These are phyloP conservation scores for Congeria kusceri DNA, from an alignment of 2,888 invertebrate genomes.

Conservation along the genomic window DNA sequence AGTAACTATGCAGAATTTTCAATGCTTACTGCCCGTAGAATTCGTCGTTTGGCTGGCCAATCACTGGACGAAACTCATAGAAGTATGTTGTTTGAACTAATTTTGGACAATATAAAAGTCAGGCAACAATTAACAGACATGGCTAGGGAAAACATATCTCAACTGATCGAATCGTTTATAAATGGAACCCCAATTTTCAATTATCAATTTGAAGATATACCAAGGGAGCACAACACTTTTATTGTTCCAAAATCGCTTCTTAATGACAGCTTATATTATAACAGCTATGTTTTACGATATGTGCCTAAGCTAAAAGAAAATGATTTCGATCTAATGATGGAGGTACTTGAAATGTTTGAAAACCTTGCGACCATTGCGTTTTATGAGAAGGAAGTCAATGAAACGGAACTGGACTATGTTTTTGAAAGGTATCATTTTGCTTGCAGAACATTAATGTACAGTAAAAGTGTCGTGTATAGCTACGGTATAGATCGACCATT, in stretches of 20 bases:
- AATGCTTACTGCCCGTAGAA: constrained; percentile 54
- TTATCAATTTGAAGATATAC: constrained; percentile 66
- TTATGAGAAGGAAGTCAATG: constrained; percentile 54
- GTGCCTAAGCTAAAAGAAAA: constrained; percentile 44
- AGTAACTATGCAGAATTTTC: constrained; percentile 73
- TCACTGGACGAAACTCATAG: constrained; percentile 22
- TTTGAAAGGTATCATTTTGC: constrained; percentile 58
- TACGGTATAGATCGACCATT: constrained; percentile 73
- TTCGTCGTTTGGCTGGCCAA: constrained; percentile 36
- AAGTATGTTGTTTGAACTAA: constrained; percentile 57
- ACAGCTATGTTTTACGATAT: constrained; percentile 60
- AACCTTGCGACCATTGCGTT: constrained; percentile 42
- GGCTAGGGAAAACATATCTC: constrained; percentile 68
- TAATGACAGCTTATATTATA: constrained; percentile 64
- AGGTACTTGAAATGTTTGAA: constrained; percentile 50
- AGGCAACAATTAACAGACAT: constrained; percentile 66
- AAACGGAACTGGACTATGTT: constrained; percentile 51
- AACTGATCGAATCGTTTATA: constrained; percentile 68
- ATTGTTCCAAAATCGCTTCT: constrained; percentile 73
- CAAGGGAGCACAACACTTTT: constrained; percentile 61
- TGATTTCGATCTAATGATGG: constrained; percentile 57
- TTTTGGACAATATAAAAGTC: constrained; percentile 61
- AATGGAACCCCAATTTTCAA: constrained; percentile 73
- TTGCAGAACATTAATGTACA: constrained; percentile 66
- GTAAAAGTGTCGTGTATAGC: constrained; percentile 70